Evolutionary conservation across 2,113 vertebrate species (phyloP).

Genomic region (Antigone vipio): DNA sequence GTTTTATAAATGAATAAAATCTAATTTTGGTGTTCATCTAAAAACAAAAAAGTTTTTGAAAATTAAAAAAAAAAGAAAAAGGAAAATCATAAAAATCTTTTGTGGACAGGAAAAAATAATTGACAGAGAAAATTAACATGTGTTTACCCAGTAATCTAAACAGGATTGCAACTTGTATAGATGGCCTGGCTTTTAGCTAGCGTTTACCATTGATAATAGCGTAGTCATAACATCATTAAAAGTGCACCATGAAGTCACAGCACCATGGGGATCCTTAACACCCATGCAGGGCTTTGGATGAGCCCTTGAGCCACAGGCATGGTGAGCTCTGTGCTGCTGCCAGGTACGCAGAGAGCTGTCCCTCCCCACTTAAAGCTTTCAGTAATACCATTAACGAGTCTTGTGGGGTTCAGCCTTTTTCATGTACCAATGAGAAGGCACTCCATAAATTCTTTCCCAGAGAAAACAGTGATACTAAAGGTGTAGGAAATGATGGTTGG

Average conservation of each 20-base stretch:
- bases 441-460: background rate
- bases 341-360: background rate
- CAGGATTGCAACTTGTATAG: background rate
- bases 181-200: background rate
- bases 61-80: background rate
- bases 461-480: background rate
- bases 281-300: background rate
- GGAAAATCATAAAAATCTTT: background rate
- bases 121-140: background rate
- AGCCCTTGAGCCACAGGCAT: background rate
- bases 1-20: background rate
- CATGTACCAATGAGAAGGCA: fast-evolving
- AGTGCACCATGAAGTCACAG: background rate
- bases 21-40: background rate
- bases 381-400: background rate
- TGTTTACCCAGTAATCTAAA: background rate
- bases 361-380: background rate
- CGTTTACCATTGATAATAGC: background rate
- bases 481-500: background rate
- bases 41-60: no score
- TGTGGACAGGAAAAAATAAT: background rate
- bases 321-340: background rate
- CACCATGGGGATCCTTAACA: background rate
- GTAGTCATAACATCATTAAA: background rate
- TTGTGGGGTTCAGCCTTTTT: background rate